Conservation (phyloP, 2,888 invertebrate genomes). For the Gari tellinella region DNA sequence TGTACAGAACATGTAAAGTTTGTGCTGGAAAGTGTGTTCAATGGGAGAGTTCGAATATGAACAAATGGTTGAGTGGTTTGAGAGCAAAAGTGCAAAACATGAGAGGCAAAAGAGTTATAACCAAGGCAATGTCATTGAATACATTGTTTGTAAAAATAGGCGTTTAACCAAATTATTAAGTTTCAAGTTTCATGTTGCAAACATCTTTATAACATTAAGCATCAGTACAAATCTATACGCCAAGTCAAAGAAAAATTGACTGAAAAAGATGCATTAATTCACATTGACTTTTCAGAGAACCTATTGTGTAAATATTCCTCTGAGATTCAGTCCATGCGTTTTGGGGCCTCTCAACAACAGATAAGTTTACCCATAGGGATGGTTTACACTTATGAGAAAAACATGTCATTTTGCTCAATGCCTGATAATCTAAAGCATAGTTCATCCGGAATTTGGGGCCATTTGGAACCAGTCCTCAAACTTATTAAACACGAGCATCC, state of each 20-base stretch:
- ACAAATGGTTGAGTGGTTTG: constrained; percentile 22
- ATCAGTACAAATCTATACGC: constrained; percentile 47
- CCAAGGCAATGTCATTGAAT: constrained; percentile 11
- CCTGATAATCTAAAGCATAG: constrained; percentile 67
- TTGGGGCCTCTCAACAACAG: constrained; percentile 70
- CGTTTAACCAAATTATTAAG: constrained; percentile 21
- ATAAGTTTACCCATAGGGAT: constrained; percentile 83
- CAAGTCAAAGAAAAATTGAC: constrained; percentile 54
- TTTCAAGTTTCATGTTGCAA: constrained; percentile 17
- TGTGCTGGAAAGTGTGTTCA: constrained; percentile 4
- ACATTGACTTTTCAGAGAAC: constrained; percentile 83
- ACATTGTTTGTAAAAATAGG: constrained; percentile 7
- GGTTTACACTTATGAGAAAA: constrained; percentile 62
- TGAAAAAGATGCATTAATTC: constrained; percentile 62
- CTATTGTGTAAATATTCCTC: constrained; percentile 76
- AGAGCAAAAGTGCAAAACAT: constrained; percentile 28
- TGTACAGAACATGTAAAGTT: constrained; percentile 34
- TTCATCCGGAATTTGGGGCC: constrained; percentile 83
- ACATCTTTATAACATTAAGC: constrained; percentile 51
- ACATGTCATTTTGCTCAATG: constrained; percentile 10
- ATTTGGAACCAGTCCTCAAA: constrained; percentile 76
- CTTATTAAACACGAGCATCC: constrained; percentile 41
- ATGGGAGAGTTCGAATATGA: constrained; percentile 3
- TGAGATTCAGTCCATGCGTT: constrained; percentile 82
- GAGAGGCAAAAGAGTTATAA: constrained; percentile 3